These are phyloP conservation scores for Chrysodeixis includens DNA, from an alignment of 2,888 invertebrate genomes.

Conservation along the genomic window DNA sequence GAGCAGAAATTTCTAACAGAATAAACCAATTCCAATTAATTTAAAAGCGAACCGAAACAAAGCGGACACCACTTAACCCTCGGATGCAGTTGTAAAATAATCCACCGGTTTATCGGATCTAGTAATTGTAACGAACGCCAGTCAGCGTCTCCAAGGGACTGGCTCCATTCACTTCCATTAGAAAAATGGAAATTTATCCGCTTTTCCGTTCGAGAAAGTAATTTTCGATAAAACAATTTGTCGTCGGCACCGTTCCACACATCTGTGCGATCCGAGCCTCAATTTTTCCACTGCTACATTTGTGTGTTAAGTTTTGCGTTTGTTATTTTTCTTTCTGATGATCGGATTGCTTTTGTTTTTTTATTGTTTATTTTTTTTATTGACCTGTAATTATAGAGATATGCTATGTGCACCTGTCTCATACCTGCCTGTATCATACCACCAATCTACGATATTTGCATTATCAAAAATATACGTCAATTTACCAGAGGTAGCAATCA, in stretches of 20 bases:
- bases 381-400: background rate
- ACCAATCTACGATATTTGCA: too few species aligned
- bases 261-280: constrained; percentile 79
- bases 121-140: constrained; percentile 65
- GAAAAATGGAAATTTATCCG: constrained; percentile 84
- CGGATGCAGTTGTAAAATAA: constrained; percentile 48
- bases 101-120: constrained; percentile 52
- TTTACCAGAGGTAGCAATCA: too few species aligned
- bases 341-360: constrained; percentile 36
- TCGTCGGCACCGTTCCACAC: constrained; percentile 81
- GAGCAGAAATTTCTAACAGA: background rate
- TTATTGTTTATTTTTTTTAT: background rate
- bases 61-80: constrained; percentile 13
- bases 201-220: constrained; percentile 77
- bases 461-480: too few species aligned
- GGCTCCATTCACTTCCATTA: constrained; percentile 76
- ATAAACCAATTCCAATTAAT: background rate
- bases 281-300: constrained; percentile 65
- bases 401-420: background rate
- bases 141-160: constrained; percentile 56
- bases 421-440: too few species aligned
- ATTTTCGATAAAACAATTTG: constrained; percentile 89
- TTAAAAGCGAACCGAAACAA: background rate
- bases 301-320: constrained; percentile 53
- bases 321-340: constrained; percentile 50